Evolutionary conservation across 2,797 vertebrate species (phyloP).

Genomic region (Ctenopoma multispine): DNA sequence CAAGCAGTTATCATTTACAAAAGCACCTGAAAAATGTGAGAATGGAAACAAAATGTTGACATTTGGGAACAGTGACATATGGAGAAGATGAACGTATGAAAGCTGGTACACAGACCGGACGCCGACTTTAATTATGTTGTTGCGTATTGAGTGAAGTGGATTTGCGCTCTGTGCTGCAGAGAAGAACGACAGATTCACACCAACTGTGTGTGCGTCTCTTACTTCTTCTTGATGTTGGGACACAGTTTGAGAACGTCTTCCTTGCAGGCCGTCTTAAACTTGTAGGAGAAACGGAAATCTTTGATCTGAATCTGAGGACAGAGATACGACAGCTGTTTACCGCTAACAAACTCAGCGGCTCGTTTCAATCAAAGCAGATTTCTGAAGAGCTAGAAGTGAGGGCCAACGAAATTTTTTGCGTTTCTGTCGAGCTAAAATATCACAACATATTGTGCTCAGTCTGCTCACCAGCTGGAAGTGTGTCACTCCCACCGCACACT

Average conservation of each 20-base stretch:
- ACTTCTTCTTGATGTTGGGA: slow-evolving; percentile 99
- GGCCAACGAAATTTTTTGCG: no score
- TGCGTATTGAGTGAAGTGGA: no score
- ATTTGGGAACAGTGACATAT: not conserved
- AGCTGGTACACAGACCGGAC: no score
- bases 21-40: not conserved
- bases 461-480: slow-evolving; percentile 96
- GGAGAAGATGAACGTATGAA: not conserved
- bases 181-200: not conserved
- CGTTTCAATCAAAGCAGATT: no score
- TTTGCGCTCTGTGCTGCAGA: not conserved
- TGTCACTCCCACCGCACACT: slow-evolving; percentile 93
- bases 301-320: slow-evolving; percentile 93
- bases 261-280: slow-evolving; percentile 99
- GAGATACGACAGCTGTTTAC: not conserved
- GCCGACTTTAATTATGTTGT: not conserved
- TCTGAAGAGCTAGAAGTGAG: not conserved
- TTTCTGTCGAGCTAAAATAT: not conserved
- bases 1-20: not conserved
- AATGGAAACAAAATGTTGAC: not conserved
- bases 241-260: slow-evolving; percentile 98
- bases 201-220: slow-evolving; percentile 51
- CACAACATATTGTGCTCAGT: not conserved
- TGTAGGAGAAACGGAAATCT: slow-evolving; percentile 98
- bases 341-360: not conserved